Percentiles rank a stretch among this genome's conserved stretches.
Conservation (phyloP, 92 coral and sea anemone species). For the Palythoa heliodiscus region DNA sequence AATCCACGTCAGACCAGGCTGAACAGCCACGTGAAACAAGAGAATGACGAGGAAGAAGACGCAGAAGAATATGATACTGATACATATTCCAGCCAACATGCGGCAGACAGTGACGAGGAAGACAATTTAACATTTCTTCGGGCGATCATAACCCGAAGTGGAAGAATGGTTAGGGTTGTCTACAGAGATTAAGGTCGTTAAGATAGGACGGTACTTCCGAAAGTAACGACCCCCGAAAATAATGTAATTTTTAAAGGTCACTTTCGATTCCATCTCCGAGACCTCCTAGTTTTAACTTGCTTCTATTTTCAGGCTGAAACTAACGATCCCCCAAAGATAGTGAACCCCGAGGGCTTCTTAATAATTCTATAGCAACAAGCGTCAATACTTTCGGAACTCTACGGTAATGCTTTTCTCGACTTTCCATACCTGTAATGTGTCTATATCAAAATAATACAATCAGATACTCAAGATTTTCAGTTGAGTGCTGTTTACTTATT, state of each 20-base stretch:
- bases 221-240: too few relatives aligned
- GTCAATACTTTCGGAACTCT: slow-evolving; percentile 36
- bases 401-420: slow-evolving; percentile 14
- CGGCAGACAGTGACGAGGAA: slow-evolving; percentile 32
- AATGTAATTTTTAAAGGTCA: too few relatives aligned
- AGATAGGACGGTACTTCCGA: slow-evolving; percentile 43
- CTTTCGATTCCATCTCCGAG: too few relatives aligned
- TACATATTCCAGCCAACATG: slow-evolving; percentile 28
- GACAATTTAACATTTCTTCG: slow-evolving; percentile 44
- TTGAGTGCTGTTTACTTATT: background rate
- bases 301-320: slow-evolving; percentile 27
- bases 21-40: slow-evolving; percentile 35
- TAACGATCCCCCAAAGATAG: too few relatives aligned
- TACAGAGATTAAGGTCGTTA: slow-evolving; percentile 25
- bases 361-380: slow-evolving; percentile 8
- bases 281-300: slow-evolving; percentile 27
- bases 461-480: slow-evolving; percentile 21
- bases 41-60: slow-evolving; percentile 25
- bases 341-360: slow-evolving; percentile 26
- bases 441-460: slow-evolving; percentile 22
- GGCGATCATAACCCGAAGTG: slow-evolving; percentile 43
- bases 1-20: background rate
- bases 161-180: slow-evolving; percentile 49
- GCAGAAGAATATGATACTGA: slow-evolving; percentile 28
- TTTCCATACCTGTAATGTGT: slow-evolving; percentile 26